Evolutionary conservation across 2,888 invertebrate species (phyloP).

Genomic region (Allygus modestus): DNA sequence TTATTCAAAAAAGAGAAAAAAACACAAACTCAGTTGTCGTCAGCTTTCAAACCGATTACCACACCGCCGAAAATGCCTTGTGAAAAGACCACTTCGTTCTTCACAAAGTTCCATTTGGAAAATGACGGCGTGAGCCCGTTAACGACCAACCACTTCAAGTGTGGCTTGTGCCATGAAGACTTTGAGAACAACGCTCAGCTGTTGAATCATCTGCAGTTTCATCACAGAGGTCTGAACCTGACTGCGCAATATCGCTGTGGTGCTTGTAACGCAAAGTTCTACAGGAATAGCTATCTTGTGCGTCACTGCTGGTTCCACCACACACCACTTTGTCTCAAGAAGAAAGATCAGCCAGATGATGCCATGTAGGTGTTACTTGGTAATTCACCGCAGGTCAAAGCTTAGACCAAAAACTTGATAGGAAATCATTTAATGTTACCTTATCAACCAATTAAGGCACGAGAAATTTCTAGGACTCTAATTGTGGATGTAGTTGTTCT

Average conservation of each 20-base stretch:
- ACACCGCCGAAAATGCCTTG: conserved; percentile 44
- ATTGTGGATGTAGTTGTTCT: too few species aligned
- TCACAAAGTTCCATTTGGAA: conserved; percentile 62
- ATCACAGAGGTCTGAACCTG: conserved; percentile 69
- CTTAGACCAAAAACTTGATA: too few species aligned
- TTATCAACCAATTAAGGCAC: too few species aligned
- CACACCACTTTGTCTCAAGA: conserved; percentile 64
- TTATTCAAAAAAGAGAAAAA: conserved; percentile 61
- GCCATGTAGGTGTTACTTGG: neutral
- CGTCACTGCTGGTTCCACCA: conserved; percentile 71
- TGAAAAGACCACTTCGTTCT: conserved; percentile 61
- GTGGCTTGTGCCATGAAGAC: conserved; percentile 69
- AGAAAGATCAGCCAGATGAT: conserved; percentile 2
- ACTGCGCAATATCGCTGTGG: conserved; percentile 71
- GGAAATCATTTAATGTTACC: too few species aligned
- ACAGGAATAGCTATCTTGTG: conserved; percentile 71
- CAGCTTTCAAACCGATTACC: conserved; percentile 35
- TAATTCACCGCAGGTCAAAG: too few species aligned
- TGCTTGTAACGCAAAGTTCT: conserved; percentile 71
- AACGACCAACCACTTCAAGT: conserved; percentile 68
- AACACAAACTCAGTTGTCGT: conserved; percentile 28
- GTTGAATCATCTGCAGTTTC: conserved; percentile 68
- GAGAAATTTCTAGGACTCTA: too few species aligned
- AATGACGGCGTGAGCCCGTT: conserved; percentile 54
- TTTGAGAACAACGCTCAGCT: conserved; percentile 69